These are phyloP conservation scores for Steinernema scapterisci DNA, from an alignment of 2,888 invertebrate genomes.

Conservation along the genomic window DNA sequence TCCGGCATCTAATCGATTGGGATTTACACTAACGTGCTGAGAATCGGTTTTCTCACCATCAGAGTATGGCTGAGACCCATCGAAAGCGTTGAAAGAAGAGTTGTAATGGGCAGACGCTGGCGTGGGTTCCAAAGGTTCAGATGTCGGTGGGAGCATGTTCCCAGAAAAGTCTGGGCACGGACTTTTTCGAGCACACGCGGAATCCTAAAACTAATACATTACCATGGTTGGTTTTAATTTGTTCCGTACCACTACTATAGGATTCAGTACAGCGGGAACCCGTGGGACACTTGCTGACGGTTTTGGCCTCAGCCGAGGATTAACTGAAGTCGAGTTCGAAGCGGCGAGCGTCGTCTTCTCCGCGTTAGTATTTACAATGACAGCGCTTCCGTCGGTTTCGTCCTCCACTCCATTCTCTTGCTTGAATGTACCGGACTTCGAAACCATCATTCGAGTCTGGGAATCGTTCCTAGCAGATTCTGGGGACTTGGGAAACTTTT, in stretches of 20 bases:
- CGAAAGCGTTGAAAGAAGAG: slow-evolving; percentile 17
- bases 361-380: slow-evolving; percentile 6
- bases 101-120: slow-evolving; percentile 12
- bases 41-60: slow-evolving; percentile 15
- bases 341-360: slow-evolving; percentile 22
- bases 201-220: background rate
- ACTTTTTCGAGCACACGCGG: slow-evolving; percentile 11
- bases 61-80: slow-evolving; percentile 22
- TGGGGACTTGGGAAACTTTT: background rate
- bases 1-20: slow-evolving; percentile 15
- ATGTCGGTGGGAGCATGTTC: background rate
- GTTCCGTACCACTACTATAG: background rate
- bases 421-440: slow-evolving; percentile 9
- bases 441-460: background rate
- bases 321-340: slow-evolving; percentile 59
- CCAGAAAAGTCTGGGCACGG: slow-evolving; percentile 15
- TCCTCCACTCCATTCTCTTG: slow-evolving; percentile 12
- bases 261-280: slow-evolving; percentile 36
- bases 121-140: slow-evolving; percentile 2
- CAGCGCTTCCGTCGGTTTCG: slow-evolving; percentile 7
- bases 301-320: slow-evolving; percentile 65
- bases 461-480: background rate
- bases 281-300: slow-evolving; percentile 49
- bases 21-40: background rate
- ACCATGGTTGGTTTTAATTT: background rate